Evolutionary conservation across 2,797 vertebrate species (phyloP).

Genomic region (Cossypha dichroa): DNA sequence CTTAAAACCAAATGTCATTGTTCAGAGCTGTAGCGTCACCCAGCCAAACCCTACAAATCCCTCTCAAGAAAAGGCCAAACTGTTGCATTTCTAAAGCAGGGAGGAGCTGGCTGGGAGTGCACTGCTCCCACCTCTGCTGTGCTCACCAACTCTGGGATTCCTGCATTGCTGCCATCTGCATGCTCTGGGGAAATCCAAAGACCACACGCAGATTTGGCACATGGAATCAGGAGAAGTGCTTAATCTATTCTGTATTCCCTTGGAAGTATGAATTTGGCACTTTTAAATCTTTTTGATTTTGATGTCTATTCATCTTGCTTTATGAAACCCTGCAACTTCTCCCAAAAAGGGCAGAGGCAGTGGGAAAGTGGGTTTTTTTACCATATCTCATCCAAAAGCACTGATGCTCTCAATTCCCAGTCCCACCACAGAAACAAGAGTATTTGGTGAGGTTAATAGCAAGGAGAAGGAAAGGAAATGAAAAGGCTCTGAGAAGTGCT

Average conservation of each 20-base stretch:
- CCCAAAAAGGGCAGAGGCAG: background rate
- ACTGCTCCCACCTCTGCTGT: background rate
- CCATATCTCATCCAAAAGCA: background rate
- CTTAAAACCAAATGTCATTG: background rate
- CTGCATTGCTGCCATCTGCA: background rate
- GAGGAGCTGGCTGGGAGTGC: background rate
- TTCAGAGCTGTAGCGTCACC: background rate
- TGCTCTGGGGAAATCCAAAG: background rate
- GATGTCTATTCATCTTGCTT: background rate
- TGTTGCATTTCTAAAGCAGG: background rate
- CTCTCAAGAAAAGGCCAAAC: fast-evolving
- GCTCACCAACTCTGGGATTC: background rate
- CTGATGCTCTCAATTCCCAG: background rate
- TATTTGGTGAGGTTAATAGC: background rate
- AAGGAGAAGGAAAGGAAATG: slow-evolving; percentile 1
- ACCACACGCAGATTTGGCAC: background rate
- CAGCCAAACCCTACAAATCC: background rate
- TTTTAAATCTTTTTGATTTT: background rate
- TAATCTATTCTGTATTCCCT: background rate
- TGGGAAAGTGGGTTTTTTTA: background rate
- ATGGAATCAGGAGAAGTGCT: background rate
- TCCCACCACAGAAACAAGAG: background rate
- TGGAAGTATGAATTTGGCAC: background rate
- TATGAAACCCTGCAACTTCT: background rate
- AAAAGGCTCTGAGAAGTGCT: background rate